Base-by-base conservation (phyloP, 2,797 vertebrate genomes). In the Crocodylus rhombifer region DNA sequence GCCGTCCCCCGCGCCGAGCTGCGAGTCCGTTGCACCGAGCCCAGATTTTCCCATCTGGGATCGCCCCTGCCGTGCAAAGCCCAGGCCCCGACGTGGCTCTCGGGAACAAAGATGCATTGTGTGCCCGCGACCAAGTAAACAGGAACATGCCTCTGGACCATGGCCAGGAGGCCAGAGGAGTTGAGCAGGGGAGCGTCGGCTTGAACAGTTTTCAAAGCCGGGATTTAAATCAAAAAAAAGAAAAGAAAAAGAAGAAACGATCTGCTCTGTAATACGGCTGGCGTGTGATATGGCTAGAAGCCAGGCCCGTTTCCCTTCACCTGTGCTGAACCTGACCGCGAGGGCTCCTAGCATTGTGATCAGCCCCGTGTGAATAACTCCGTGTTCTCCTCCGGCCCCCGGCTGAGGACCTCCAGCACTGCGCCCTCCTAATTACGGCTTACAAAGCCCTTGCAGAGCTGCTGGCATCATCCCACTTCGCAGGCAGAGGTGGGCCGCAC, bases 121-220 rank as follows among this genome's bases (percentile, higher is more conserved):
- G 1, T 36, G 4, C 15, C 16, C 7, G 23, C 30, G 7, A 36
- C 20, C 8, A 15, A n/a, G 18, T 56, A 84, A 36, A 51, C 0
- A 6, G 10, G 42, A 51, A 51, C 42, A 67, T 30, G 61, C 7
- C 18, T 1, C 0, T 1, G 5, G 30, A 75, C 7, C 17, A 21
- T 0, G 0, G 7, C 33, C 23, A 1, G 11, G 14, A 23, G 5
- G 20, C 4, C 18, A 3, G n/a, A 20, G 42, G 20, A 30, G 25
- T 61, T 57, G n/a, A 36, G 9, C 20, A 0, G 67, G 56, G 57
- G 1, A 23, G 16, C 7, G 58, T 13, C 58, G 14, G 20, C 58
- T 21, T 5, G 58, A 60, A 60, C 20, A 16, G 20, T 21, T 62
- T 5, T 4, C 62, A 51, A 20, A 21, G 78, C 56, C n/a, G 23